Percentiles rank a stretch among this genome's conserved stretches.
Conservation (phyloP, 2,113 vertebrate genomes). For the Syrmaticus mikado region DNA sequence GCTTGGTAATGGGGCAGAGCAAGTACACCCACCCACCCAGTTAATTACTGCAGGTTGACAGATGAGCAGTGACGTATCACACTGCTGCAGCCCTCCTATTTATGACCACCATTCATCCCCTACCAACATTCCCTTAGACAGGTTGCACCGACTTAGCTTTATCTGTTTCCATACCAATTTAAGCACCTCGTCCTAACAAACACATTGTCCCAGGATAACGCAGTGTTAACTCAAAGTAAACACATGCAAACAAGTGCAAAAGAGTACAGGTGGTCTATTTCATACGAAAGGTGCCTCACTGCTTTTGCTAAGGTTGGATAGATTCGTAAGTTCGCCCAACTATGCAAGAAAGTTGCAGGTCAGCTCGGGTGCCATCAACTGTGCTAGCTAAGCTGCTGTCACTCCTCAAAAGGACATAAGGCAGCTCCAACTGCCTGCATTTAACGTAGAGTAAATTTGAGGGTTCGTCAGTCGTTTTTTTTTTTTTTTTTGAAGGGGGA, state of each 20-base stretch:
- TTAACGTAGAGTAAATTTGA: no score
- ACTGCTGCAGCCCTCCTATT: not conserved
- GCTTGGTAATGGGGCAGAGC: not conserved
- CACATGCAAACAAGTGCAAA: not conserved
- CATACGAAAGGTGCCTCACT: not conserved
- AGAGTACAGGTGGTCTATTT: not conserved
- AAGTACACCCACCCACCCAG: not conserved
- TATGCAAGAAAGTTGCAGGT: constrained; percentile 12
- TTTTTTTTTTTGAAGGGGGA: no score
- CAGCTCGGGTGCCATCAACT: constrained; percentile 10
- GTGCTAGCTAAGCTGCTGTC: not conserved
- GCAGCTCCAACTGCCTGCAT: not conserved
- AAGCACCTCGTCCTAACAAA: not conserved
- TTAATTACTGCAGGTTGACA: not conserved
- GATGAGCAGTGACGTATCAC: not conserved
- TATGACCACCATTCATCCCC: not conserved
- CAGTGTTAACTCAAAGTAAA: not conserved
- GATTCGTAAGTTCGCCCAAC: not conserved
- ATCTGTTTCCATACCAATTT: not conserved
- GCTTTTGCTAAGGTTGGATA: constrained; percentile 17
- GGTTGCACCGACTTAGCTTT: not conserved
- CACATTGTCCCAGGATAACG: not conserved
- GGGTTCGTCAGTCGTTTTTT: no score
- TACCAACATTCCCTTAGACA: not conserved
- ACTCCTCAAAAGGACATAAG: not conserved